These are phyloP conservation scores for Saccostrea cuccullata DNA, from an alignment of 1,140 invertebrate species.

Conservation along the genomic window DNA sequence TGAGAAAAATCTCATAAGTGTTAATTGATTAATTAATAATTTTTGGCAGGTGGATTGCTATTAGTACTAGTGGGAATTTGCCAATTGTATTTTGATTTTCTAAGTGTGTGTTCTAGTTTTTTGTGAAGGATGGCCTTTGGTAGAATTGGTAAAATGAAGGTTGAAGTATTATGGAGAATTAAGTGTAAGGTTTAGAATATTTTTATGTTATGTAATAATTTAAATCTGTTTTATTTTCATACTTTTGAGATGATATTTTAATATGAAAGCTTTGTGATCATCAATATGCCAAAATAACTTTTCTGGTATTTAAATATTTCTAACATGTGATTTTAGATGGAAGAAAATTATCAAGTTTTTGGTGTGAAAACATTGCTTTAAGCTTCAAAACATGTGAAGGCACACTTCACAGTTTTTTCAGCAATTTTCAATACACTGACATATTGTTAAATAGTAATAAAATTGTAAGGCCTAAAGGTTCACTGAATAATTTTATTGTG, in stretches of 20 bases:
- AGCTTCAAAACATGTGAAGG: constrained; percentile 3
- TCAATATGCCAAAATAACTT: too few species aligned
- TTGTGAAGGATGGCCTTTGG: not conserved
- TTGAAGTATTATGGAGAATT: not conserved
- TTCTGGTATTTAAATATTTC: not conserved
- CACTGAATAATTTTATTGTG: not conserved
- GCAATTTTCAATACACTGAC: not conserved
- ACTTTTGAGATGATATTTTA: too few species aligned
- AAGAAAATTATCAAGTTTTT: not conserved
- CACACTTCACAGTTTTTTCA: not conserved
- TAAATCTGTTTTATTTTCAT: too few species aligned
- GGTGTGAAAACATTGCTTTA: constrained; percentile 24
- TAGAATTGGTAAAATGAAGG: not conserved
- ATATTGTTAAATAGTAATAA: not conserved
- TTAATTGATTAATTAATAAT: constrained; percentile 12
- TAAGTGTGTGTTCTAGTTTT: not conserved
- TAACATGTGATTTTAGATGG: not conserved
- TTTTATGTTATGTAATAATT: too few species aligned
- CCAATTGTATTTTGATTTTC: not conserved
- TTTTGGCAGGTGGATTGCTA: not conserved
- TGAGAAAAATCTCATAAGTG: not conserved
- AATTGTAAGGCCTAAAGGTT: not conserved
- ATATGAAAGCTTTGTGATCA: too few species aligned
- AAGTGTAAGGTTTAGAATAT: not conserved
- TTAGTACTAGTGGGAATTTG: not conserved